Percentiles rank a stretch among this genome's conserved stretches.
Conservation (phyloP, 2,113 vertebrate genomes). For the Plotosus lineatus region DNA sequence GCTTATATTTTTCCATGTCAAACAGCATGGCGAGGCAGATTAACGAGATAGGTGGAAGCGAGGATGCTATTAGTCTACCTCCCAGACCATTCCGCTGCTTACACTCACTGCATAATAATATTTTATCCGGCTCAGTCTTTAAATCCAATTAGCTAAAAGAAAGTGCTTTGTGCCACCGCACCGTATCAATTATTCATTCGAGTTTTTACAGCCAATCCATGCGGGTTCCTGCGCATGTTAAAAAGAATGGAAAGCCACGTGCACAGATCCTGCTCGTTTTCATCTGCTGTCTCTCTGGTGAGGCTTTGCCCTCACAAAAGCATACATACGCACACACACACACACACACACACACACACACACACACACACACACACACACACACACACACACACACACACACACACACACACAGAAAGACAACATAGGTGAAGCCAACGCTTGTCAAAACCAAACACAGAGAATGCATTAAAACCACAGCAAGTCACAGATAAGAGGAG, state of each 20-base stretch:
- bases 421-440: slow-evolving; percentile 18
- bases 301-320: slow-evolving; percentile 42
- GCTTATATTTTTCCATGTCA: slow-evolving; percentile 15
- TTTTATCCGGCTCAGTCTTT: slow-evolving; percentile 50
- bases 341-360: slow-evolving; percentile 12
- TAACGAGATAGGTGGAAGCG: slow-evolving; percentile 46
- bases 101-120: slow-evolving; percentile 51
- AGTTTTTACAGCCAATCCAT: slow-evolving; percentile 67
- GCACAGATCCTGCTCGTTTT: slow-evolving; percentile 65
- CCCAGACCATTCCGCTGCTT: slow-evolving; percentile 43
- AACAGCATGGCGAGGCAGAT: slow-evolving; percentile 47
- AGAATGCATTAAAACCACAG: slow-evolving; percentile 11
- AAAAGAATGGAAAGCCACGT: slow-evolving; percentile 64
- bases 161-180: slow-evolving; percentile 65
- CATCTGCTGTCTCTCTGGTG: slow-evolving; percentile 58
- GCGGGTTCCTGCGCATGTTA: slow-evolving; percentile 71
- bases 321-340: slow-evolving; percentile 23
- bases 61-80: slow-evolving; percentile 55
- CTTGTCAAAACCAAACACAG: slow-evolving; percentile 29
- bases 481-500: slow-evolving; percentile 11
- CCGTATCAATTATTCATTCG: slow-evolving; percentile 74
- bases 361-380: background rate
- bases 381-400: slow-evolving; percentile 24
- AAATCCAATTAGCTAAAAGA: slow-evolving; percentile 74
- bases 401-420: slow-evolving; percentile 12